Conservation (phyloP, 2,888 invertebrate genomes). For the Rhagonycha fulva region DNA sequence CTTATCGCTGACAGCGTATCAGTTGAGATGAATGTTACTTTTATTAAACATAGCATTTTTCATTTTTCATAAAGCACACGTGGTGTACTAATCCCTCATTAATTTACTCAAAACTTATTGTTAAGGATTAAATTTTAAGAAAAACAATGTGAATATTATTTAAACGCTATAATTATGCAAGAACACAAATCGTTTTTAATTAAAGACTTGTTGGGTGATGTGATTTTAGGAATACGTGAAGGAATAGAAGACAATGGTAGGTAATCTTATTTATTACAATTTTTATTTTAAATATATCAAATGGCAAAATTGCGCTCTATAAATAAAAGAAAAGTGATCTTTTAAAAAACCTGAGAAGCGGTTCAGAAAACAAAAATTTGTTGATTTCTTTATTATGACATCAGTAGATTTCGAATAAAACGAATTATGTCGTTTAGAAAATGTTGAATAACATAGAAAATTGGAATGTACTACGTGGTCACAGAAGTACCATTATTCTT, state of each 20-base stretch:
- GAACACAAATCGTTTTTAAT: conserved; percentile 83
- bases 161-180: conserved; percentile 52
- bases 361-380: no score
- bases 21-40: conserved; percentile 17
- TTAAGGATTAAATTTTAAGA: neutral
- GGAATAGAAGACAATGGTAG: conserved; percentile 49
- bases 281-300: neutral
- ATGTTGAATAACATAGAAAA: no score
- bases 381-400: no score
- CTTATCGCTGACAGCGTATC: conserved; percentile 28
- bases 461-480: no score
- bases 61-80: neutral
- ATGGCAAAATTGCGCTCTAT: no score
- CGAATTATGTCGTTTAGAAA: no score
- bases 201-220: conserved; percentile 81
- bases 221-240: conserved; percentile 59
- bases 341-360: no score
- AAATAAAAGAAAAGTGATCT: no score
- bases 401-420: no score
- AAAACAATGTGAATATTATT: conserved; percentile 5
- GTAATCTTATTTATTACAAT: neutral
- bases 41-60: neutral
- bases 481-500: no score
- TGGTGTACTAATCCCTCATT: neutral
- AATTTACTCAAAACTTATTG: neutral